Conservation (phyloP, 2,797 vertebrate species). For the Numenius phaeopus region DNA sequence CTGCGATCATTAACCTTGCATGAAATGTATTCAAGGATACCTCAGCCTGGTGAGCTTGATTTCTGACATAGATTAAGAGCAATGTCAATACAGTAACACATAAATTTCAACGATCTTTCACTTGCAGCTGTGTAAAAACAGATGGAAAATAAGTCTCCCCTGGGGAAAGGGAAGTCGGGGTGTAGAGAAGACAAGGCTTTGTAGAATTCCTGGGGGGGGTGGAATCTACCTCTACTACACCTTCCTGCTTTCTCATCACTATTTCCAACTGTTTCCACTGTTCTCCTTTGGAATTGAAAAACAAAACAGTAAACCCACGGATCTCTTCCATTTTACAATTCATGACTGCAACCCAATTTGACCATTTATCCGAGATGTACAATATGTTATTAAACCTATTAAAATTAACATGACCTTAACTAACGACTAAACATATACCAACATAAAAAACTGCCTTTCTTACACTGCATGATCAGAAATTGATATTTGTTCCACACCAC, state of each 20-base stretch:
- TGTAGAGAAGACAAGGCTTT: background rate
- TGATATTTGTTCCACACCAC: background rate
- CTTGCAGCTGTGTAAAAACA: background rate
- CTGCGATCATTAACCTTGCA: background rate
- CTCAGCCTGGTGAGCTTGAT: background rate
- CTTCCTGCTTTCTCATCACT: background rate
- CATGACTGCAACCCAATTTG: background rate
- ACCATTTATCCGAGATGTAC: background rate
- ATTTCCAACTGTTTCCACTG: background rate
- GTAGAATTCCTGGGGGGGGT: background rate
- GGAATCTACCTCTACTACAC: background rate
- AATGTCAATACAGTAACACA: background rate
- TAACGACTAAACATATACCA: background rate
- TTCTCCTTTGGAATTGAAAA: background rate
- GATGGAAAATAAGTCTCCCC: background rate
- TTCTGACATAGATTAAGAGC: background rate
- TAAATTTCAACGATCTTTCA: background rate
- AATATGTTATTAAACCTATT: background rate
- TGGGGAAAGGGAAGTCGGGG: accelerated
- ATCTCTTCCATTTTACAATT: background rate
- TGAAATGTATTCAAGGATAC: background rate
- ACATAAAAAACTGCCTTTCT: background rate
- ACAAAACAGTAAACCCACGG: background rate
- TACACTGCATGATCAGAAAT: background rate
- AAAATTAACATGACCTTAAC: background rate